A percentile compares a stretch with the other conserved stretches of the same genome.
Conservation (phyloP, 1,140 invertebrate genomes). For the Trichogramma pretiosum region DNA sequence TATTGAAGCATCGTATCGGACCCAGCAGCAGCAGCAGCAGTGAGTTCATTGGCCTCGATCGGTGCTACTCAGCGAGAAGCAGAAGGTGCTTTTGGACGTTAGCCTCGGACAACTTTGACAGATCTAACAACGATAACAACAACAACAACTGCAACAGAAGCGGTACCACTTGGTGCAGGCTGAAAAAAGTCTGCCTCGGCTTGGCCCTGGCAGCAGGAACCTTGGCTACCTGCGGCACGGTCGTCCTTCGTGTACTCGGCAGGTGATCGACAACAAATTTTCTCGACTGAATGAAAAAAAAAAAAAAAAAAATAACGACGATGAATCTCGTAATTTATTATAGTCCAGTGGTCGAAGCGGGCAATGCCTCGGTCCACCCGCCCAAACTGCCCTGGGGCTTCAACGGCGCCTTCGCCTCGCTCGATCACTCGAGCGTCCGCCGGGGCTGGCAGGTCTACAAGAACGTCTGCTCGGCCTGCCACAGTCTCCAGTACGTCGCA, state of each 20-base stretch:
- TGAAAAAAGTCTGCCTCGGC: neutral
- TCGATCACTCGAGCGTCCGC: conserved; percentile 82
- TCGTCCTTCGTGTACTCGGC: neutral
- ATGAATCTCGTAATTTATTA: neutral
- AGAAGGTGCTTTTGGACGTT: too few relatives aligned
- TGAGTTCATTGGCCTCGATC: too few relatives aligned
- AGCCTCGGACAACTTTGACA: too few relatives aligned
- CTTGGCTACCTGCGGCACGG: neutral
- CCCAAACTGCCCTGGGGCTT: conserved; percentile 79
- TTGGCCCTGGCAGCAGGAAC: neutral
- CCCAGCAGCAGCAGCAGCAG: too few relatives aligned
- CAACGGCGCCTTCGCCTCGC: conserved; percentile 59
- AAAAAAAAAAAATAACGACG: neutral
- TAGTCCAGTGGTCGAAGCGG: neutral
- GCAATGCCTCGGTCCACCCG: conserved; percentile 47
- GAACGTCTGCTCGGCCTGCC: conserved; percentile 94
- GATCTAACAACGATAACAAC: too few relatives aligned
- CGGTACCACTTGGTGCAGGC: neutral
- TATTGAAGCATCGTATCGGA: too few relatives aligned
- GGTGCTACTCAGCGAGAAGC: too few relatives aligned
- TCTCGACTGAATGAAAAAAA: neutral
- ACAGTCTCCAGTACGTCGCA: conserved; percentile 81
- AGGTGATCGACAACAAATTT: neutral
- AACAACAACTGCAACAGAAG: too few relatives aligned
- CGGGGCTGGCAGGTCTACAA: conserved; percentile 97